Conservation (phyloP, 2,113 vertebrate species). For the Emydura subglobosa region DNA sequence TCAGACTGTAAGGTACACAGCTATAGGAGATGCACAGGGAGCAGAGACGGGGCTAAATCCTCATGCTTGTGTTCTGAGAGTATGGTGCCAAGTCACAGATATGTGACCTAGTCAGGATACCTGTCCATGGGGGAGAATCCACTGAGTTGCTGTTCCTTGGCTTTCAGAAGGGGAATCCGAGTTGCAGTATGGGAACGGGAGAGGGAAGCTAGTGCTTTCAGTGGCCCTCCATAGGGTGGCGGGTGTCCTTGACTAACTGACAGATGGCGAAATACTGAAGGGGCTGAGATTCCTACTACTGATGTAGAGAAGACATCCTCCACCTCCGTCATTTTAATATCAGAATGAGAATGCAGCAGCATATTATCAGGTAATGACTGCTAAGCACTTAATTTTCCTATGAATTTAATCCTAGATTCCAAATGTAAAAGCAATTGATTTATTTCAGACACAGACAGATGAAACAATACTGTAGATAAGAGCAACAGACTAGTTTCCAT, state of each 20-base stretch:
- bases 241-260: not conserved
- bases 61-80: not conserved
- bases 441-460: conserved; percentile 38
- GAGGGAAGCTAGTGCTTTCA: not conserved
- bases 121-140: not conserved
- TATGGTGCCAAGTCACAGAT: not conserved
- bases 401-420: conserved; percentile 56
- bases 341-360: conserved; percentile 8
- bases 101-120: not conserved
- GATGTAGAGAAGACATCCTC: rapidly evolving
- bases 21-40: not conserved
- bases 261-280: not conserved
- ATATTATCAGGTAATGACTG: conserved; percentile 30
- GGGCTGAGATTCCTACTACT: not conserved
- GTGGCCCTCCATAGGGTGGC: not conserved
- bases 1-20: not conserved
- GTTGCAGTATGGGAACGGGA: not conserved
- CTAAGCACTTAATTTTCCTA: conserved; percentile 48
- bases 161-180: not conserved
- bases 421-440: conserved; percentile 28
- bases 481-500: not conserved
- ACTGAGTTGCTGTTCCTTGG: not conserved
- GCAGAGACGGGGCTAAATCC: not conserved
- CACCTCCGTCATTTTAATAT: not conserved
- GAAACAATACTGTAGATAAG: conserved; percentile 36